Conservation (phyloP, 2,888 invertebrate species). For the Rhingia rostrata region DNA sequence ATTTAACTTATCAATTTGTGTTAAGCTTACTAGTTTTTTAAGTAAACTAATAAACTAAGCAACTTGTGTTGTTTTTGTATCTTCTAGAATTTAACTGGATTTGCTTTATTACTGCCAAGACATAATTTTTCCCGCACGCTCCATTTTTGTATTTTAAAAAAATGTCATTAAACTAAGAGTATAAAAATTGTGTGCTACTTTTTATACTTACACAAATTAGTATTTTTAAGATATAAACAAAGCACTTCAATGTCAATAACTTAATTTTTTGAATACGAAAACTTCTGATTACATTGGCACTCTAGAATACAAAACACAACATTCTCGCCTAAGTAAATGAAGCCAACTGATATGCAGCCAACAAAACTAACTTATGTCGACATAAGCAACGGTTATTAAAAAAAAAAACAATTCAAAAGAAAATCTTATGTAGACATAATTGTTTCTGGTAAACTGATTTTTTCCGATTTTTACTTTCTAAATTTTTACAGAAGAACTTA, state of each 20-base stretch:
- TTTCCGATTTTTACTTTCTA: conserved; percentile 11
- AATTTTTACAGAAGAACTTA: conserved; percentile 43
- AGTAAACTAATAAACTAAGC: too few species aligned
- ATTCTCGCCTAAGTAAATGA: neutral
- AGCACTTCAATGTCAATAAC: too few species aligned
- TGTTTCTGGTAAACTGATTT: conserved; percentile 62
- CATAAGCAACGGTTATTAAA: conserved; percentile 10
- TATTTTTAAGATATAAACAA: too few species aligned
- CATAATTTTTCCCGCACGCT: neutral
- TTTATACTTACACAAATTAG: too few species aligned
- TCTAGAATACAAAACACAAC: conserved; percentile 1
- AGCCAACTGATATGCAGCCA: conserved; percentile 1
- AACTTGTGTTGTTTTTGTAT: too few species aligned
- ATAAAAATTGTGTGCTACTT: too few species aligned
- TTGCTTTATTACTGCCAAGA: conserved; percentile 9
- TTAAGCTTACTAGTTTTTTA: too few species aligned
- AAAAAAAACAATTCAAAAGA: conserved; percentile 24
- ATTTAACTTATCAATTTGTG: too few species aligned
- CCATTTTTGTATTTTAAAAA: conserved; percentile 2
- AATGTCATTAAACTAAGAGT: too few species aligned
- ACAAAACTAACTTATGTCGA: conserved; percentile 5
- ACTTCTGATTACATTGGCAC: too few species aligned
- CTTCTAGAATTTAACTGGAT: too few species aligned
- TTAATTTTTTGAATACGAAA: too few species aligned
- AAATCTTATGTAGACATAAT: conserved; percentile 53